phyloP scores from a whole-genome alignment of 2,888 invertebrate genomes.

The Automeris io region DNA sequence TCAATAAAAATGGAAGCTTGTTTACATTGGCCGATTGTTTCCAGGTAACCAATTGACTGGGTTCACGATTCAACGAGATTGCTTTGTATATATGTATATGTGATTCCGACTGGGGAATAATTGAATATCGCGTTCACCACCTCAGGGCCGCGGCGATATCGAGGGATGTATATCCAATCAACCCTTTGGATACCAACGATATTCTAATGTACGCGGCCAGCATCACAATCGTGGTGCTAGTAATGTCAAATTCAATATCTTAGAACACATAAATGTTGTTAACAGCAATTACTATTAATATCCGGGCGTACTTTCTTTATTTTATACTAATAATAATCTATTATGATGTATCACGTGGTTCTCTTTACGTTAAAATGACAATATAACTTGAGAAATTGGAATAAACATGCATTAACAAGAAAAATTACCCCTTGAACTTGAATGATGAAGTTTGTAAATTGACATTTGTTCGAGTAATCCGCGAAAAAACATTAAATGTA shows the following conservation, averaged over 20 bases:
- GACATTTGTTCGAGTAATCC: too few species aligned
- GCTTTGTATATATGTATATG: slow-evolving; percentile 22
- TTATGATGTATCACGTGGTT: too few species aligned
- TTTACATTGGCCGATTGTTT: slow-evolving; percentile 55
- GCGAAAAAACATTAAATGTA: too few species aligned
- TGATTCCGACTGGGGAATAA: slow-evolving; percentile 36
- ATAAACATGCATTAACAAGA: too few species aligned
- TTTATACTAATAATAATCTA: too few species aligned
- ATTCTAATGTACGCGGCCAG: slow-evolving; percentile 19
- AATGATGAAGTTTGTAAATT: too few species aligned
- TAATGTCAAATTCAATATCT: slow-evolving; percentile 37
- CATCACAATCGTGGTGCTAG: slow-evolving; percentile 27
- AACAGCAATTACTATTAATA: not conserved
- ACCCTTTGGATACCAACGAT: slow-evolving; percentile 25
- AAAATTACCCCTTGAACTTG: too few species aligned
- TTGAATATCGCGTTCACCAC: slow-evolving; percentile 44
- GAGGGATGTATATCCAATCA: slow-evolving; percentile 41
- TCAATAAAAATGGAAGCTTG: slow-evolving; percentile 25
- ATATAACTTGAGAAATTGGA: too few species aligned
- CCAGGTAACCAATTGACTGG: slow-evolving; percentile 38
- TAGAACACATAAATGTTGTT: slow-evolving; percentile 22
- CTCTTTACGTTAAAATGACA: too few species aligned
- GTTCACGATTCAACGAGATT: slow-evolving; percentile 17
- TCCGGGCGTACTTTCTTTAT: not conserved
- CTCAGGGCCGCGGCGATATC: slow-evolving; percentile 34